Percentiles rank a stretch among this genome's conserved stretches.
Conservation (phyloP, 1,140 invertebrate genomes). For the Lamellibrachia luymesi region DNA sequence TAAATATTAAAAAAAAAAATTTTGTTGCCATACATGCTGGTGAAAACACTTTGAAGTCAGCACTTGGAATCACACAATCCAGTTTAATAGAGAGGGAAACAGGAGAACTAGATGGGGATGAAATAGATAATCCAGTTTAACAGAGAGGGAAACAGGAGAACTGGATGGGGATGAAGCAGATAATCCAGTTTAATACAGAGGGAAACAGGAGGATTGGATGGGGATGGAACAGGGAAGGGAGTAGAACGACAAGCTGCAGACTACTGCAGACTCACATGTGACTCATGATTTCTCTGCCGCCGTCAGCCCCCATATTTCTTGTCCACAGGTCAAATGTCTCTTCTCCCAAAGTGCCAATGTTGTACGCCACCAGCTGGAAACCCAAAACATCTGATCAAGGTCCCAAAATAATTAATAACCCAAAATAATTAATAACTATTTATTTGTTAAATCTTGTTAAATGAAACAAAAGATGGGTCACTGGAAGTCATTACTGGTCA, state of each 20-base stretch:
- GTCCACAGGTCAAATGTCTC: neutral
- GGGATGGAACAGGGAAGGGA: too few species aligned
- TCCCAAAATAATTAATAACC: neutral
- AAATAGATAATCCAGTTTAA: neutral
- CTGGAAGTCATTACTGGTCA: too few species aligned
- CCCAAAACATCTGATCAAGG: neutral
- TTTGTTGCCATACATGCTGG: neutral
- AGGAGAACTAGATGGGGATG: neutral
- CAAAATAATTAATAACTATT: neutral
- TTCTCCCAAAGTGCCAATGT: neutral
- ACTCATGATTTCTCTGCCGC: neutral
- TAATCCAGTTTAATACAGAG: too few species aligned
- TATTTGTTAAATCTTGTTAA: too few species aligned
- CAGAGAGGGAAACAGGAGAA: neutral
- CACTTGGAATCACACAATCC: neutral
- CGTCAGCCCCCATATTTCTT: neutral
- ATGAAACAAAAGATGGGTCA: too few species aligned
- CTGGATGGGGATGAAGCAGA: neutral
- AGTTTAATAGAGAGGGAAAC: neutral
- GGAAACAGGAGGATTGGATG: too few species aligned
- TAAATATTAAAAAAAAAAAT: neutral
- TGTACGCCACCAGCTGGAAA: neutral
- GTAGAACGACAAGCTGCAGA: too few species aligned
- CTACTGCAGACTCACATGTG: neutral
- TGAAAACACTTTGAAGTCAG: neutral